Conservation (phyloP, 2,888 invertebrate genomes). For the Lasioglossum calceatum region DNA sequence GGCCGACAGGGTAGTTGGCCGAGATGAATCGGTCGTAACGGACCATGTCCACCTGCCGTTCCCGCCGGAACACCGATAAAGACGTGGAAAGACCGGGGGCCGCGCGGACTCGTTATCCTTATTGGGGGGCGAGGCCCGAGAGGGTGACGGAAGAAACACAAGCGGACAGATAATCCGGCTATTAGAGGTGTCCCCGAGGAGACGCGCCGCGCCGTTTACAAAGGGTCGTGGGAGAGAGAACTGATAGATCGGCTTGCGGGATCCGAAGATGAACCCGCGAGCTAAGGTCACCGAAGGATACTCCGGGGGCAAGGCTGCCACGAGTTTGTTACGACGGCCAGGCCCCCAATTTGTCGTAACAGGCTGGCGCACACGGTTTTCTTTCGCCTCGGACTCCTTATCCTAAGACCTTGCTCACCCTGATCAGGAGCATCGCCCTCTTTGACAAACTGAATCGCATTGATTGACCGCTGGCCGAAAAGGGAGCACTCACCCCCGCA, state of each 20-base stretch:
- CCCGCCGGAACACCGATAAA: constrained; percentile 55
- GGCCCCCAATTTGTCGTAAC: constrained; percentile 83
- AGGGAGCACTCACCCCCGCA: neutral
- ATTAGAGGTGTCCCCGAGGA: constrained; percentile 83
- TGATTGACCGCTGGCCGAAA: constrained; percentile 77
- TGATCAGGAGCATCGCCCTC: constrained; percentile 63
- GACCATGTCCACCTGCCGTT: constrained; percentile 51
- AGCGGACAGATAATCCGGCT: constrained; percentile 82
- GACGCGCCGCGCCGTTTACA: constrained; percentile 63
- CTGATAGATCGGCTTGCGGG: constrained; percentile 78
- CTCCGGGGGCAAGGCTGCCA: constrained; percentile 59
- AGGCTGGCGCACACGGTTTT: constrained; percentile 76
- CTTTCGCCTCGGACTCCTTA: constrained; percentile 73
- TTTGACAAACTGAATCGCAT: constrained; percentile 81
- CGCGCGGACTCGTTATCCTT: constrained; percentile 77
- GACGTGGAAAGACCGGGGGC: constrained; percentile 55
- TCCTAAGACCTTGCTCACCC: constrained; percentile 72
- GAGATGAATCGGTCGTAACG: constrained; percentile 53
- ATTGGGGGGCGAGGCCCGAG: constrained; percentile 65
- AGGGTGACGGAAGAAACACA: constrained; percentile 73
- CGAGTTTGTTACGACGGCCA: constrained; percentile 76
- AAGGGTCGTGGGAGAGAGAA: constrained; percentile 74
- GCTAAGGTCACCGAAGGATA: constrained; percentile 77
- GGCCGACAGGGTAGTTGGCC: constrained; percentile 25
- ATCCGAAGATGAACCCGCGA: constrained; percentile 75